Conservation (phyloP, 1,140 invertebrate genomes). For the Bombus pascuorum region DNA sequence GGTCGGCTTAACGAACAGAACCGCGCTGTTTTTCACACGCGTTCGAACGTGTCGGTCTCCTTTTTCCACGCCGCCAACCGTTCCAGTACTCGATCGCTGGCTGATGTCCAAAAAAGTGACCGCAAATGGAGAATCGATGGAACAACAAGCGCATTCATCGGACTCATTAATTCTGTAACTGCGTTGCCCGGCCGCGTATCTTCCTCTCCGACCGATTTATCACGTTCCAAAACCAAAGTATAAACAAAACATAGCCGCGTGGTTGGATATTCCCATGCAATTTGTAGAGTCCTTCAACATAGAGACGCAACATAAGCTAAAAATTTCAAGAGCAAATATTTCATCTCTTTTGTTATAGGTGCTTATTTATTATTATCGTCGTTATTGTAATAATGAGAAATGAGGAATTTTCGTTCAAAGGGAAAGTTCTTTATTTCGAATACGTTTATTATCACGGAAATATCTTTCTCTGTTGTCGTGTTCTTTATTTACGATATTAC, state of each 20-base stretch:
- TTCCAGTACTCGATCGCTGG: conserved; percentile 19
- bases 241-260: not conserved
- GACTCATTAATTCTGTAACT: conserved; percentile 61
- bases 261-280: not conserved
- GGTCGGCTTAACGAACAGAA: conserved; percentile 54
- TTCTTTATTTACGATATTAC: too few species aligned
- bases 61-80: conserved; percentile 26
- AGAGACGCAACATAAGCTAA: not conserved
- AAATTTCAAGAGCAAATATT: not conserved
- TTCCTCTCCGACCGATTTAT: conserved; percentile 13
- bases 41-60: conserved; percentile 45
- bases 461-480: too few species aligned
- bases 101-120: conserved; percentile 54
- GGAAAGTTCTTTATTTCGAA: not conserved
- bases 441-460: too few species aligned
- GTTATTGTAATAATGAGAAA: not conserved
- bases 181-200: conserved; percentile 12
- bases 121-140: conserved; percentile 63
- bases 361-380: not conserved
- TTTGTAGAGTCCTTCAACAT: not conserved
- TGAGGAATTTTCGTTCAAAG: too few species aligned
- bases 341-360: too few species aligned
- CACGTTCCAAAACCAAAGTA: conserved; percentile 31
- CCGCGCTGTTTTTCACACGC: conserved; percentile 48
- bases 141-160: conserved; percentile 58